These are phyloP conservation scores for Neomorphus geoffroyi DNA, from an alignment of 2,797 vertebrate genomes.

Conservation along the genomic window DNA sequence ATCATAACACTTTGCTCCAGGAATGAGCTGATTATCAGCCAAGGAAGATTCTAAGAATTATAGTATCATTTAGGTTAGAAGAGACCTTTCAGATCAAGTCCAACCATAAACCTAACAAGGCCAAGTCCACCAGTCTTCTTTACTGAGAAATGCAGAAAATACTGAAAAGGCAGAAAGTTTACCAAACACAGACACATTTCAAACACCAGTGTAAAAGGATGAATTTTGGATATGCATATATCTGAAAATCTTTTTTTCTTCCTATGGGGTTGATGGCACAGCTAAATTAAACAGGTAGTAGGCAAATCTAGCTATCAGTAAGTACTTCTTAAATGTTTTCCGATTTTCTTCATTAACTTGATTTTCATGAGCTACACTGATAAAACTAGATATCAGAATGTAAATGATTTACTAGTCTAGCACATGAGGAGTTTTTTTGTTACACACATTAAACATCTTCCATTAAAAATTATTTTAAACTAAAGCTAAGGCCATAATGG, in stretches of 20 bases:
- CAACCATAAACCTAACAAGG: background rate
- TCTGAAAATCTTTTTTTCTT: background rate
- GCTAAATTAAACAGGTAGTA: background rate
- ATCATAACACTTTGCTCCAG: background rate
- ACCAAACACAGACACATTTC: background rate
- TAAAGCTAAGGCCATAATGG: background rate
- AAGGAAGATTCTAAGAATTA: background rate
- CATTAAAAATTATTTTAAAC: background rate
- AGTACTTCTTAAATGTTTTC: background rate
- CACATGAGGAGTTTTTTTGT: background rate
- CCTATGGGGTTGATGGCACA: background rate
- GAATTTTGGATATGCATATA: background rate
- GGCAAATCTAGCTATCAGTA: background rate
- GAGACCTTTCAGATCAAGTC: background rate
- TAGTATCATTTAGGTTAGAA: background rate
- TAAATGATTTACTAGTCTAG: background rate
- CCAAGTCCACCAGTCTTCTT: background rate
- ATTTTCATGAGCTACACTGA: background rate
- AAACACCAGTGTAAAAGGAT: background rate
- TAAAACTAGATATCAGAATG: background rate
- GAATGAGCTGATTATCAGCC: background rate
- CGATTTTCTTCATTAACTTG: background rate
- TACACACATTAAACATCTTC: background rate
- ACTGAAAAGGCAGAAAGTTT: background rate
- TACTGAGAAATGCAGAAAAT: background rate